Evolutionary conservation across 2,797 vertebrate species (phyloP).

Genomic region (Acomys russatus): DNA sequence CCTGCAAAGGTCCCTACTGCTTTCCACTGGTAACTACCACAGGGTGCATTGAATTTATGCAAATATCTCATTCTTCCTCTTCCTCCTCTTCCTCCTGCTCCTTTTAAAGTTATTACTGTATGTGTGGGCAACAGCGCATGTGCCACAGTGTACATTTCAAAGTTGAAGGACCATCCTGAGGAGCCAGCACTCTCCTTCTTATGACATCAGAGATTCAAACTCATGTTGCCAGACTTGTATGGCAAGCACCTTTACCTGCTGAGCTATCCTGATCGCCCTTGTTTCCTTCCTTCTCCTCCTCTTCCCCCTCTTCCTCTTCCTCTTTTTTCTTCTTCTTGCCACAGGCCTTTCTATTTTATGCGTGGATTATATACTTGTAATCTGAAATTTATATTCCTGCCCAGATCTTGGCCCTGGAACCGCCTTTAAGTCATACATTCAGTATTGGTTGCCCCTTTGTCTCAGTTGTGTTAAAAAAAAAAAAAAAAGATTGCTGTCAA

Average conservation of each 20-base stretch:
- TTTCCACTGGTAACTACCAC: constrained; percentile 44
- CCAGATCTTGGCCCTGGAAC: neutral
- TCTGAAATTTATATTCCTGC: neutral
- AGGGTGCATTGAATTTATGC: neutral
- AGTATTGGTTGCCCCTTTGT: neutral
- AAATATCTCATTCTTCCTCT: neutral
- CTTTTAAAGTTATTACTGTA: neutral
- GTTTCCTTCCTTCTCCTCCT: neutral
- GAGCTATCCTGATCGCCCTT: neutral
- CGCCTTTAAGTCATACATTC: neutral
- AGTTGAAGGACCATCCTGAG: neutral
- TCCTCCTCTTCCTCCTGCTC: too few species aligned
- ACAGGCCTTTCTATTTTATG: neutral
- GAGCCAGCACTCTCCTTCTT: neutral
- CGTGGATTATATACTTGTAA: neutral
- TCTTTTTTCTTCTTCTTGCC: neutral
- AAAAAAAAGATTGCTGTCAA: neutral
- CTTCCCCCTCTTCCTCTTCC: neutral
- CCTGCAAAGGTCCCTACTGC: neutral
- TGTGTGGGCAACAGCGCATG: neutral
- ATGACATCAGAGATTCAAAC: neutral
- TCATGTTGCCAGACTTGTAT: too few species aligned
- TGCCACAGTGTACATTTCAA: neutral
- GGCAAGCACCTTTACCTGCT: neutral
- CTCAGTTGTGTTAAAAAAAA: neutral